Base-by-base conservation (phyloP, 2,888 invertebrate species). In the Acrobasis suavella region DNA sequence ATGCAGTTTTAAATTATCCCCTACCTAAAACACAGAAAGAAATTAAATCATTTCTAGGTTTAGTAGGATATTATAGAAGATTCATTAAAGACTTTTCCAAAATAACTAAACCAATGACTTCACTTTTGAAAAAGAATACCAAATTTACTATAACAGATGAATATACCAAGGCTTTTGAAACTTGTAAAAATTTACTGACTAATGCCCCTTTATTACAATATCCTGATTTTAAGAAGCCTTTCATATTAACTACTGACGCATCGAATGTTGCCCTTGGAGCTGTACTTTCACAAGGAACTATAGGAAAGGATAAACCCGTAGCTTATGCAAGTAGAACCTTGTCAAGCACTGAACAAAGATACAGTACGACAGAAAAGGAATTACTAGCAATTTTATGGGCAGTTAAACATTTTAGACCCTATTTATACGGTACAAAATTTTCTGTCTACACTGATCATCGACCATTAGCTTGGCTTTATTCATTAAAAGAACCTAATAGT, bases 201-300 rank as follows among this genome's bases (percentile, higher is more conserved):
- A 69, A 68, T 50, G 66, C 70, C 16, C 78, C 80, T 0, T 66
- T 83, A 7, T 65, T 83, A 12, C 69, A 74, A 65, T 81, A 76
- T 60, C 78, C 77, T 6, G 75, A 81, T 62, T 81, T 78, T 60
- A 46, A 60, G 0, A 70, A 76, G 64, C 62, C 65, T 2, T 72
- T 70, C 58, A 64, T 70, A 9, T 32, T 72, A n/a, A 72, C 69
- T 1, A 73, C 72, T 1, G 73, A 72, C 37, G 69, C 74, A 0
- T 69, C 69, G 1, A 63, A 69, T 14, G 9, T 60, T 9, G 72
- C 73, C 0, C 12, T 74, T 39, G 72, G 70, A 1, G 72, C 72
- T 10, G 67, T 74, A 2, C 49, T 72, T 0, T 71, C 69, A 10
- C 73, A 73, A 63, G 72, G 69, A 9, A 39, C 9, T 39, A 39